Evolutionary conservation across 2,888 invertebrate genomes (phyloP), one percentile per base, ranked within the genome.

Genomic region (Pherbina coryleti): DNA sequence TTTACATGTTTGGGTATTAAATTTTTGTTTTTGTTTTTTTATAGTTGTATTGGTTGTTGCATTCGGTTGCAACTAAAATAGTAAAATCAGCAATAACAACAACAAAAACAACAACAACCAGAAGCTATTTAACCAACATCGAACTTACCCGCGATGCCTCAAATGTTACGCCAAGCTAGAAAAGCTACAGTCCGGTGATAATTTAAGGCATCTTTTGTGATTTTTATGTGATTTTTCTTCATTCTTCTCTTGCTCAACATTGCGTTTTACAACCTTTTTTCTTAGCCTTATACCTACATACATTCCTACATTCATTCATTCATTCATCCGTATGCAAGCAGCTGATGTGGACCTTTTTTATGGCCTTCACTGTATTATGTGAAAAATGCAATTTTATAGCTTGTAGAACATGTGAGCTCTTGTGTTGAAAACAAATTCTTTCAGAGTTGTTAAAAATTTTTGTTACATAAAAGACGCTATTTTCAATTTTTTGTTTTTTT

Each of bases 351-450:
- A 62, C 49, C 3, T 17, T 76, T 78, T 80, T 80, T 80, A 80
- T 76, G 77, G 66, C 73, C 75, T 51, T 70, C 76, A 37, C 74
- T 79, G 82, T 84, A 85, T 84, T 84, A 87, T 86, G 87, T 87
- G 87, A 86, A 85, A 87, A 87, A 87, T 86, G 86, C 86, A 85
- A 86, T 87, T 87, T 87, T 86, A 87, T 86, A 84, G 85, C 83
- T 85, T 86, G 86, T 87, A 86, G 85, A 87, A 86, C 86, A 86
- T 84, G 84, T 85, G 83, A 83, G 83, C 82, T 84, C 86, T 83
- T 82, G 81, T 83, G 82, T 83, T 79, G 81, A 78, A 81, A 81
- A 83, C 82, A 79, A 78, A 79, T 62, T 66, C 44, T 75, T 76
- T 66, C 49, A 4, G 60, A 60, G 60, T 57, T 57, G 57, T 57